Conservation (phyloP, 2,113 vertebrate species). For the Motacilla tschutschensis region DNA sequence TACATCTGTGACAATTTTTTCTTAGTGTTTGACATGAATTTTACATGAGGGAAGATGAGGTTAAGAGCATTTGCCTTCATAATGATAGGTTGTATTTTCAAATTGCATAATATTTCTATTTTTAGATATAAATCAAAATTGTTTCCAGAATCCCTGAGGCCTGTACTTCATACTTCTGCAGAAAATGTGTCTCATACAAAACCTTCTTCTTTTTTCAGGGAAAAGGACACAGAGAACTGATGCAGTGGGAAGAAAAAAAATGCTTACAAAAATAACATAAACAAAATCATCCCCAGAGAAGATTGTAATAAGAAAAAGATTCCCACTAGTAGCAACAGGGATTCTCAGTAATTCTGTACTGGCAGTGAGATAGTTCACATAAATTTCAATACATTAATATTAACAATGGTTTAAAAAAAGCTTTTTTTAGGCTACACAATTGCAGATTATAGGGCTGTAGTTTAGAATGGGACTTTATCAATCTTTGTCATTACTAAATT, state of each 20-base stretch:
- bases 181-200: neutral
- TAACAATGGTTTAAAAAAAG: neutral
- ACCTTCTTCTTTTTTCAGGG: neutral
- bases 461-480: neutral
- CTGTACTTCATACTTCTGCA: neutral
- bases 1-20: neutral
- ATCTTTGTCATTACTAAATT: neutral
- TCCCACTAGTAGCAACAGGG: neutral
- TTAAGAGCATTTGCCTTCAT: slow-evolving; percentile 26
- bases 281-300: neutral
- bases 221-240: neutral
- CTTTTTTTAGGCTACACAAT: neutral
- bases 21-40: neutral
- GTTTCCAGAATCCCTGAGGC: slow-evolving; percentile 22
- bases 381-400: neutral
- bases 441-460: neutral
- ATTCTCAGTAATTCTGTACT: neutral
- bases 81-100: slow-evolving; percentile 20
- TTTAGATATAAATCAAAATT: slow-evolving; percentile 20
- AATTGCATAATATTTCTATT: slow-evolving; percentile 9
- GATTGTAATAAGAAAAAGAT: neutral
- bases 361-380: neutral
- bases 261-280: neutral
- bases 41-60: neutral
- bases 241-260: neutral